phyloP scores from a whole-genome alignment of 64 coral and sea anemone species.

The Stichodactyla mertensii region DNA sequence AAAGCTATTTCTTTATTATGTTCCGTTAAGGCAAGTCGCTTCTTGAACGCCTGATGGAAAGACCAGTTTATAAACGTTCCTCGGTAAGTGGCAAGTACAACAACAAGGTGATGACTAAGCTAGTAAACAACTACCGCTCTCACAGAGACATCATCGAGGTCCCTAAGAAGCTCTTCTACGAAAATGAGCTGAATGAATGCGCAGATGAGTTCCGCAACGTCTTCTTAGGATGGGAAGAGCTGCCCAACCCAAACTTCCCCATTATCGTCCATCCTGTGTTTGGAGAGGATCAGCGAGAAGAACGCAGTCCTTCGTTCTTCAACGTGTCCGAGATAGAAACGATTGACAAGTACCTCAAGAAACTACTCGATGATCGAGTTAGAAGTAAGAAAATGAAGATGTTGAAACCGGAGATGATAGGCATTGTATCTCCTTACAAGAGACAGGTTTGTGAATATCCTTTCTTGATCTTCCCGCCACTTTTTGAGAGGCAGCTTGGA shows the following conservation, averaged over 20 bases:
- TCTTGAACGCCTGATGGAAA: slow-evolving; percentile 68
- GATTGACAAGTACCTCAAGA: slow-evolving; percentile 68
- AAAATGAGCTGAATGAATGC: slow-evolving; percentile 68
- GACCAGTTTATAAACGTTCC: slow-evolving; percentile 38
- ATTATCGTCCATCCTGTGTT: slow-evolving; percentile 74
- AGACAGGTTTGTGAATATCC: slow-evolving; percentile 50
- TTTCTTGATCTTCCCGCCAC: too few relatives aligned
- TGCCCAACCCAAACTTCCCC: slow-evolving; percentile 56
- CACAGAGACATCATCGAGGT: slow-evolving; percentile 65
- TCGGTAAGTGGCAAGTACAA: slow-evolving; percentile 37
- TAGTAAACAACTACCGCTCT: slow-evolving; percentile 70
- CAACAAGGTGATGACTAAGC: slow-evolving; percentile 49
- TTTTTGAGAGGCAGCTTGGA: background rate
- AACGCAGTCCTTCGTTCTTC: slow-evolving; percentile 43
- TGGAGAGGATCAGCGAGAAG: slow-evolving; percentile 66
- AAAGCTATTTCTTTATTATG: too few relatives aligned
- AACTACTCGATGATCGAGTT: slow-evolving; percentile 54
- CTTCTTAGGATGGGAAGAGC: slow-evolving; percentile 64
- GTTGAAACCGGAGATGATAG: slow-evolving; percentile 66
- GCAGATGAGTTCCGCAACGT: slow-evolving; percentile 62
- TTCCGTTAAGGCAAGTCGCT: slow-evolving; percentile 35
- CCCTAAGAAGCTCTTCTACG: slow-evolving; percentile 70
- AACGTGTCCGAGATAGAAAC: slow-evolving; percentile 58
- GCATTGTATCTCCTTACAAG: slow-evolving; percentile 70
- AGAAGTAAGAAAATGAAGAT: slow-evolving; percentile 46